A percentile compares a stretch with the other conserved stretches of the same genome.
phyloP scores from a whole-genome alignment of 2,888 invertebrate genomes.

The Hemistola chrysoprasaria region DNA sequence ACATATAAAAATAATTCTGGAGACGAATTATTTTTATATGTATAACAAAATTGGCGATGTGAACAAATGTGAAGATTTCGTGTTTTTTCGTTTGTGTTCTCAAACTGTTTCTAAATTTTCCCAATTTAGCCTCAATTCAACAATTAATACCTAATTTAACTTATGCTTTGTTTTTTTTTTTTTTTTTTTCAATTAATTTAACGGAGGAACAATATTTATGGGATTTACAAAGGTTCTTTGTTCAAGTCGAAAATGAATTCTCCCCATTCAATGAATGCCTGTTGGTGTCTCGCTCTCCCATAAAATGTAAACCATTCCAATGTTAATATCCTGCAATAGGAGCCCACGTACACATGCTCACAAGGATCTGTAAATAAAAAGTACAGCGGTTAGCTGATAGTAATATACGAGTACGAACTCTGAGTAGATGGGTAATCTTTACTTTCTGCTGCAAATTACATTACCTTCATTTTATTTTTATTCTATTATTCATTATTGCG shows the following conservation, averaged over 20 bases:
- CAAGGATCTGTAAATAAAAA: constrained; percentile 20
- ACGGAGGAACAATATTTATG: not conserved
- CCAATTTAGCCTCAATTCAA: no score
- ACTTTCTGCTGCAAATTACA: constrained; percentile 13
- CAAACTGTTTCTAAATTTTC: no score
- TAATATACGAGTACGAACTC: no score
- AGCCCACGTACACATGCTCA: constrained; percentile 18
- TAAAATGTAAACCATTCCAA: constrained; percentile 27
- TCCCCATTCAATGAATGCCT: constrained; percentile 14
- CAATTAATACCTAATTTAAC: no score
- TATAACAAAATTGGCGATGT: not conserved
- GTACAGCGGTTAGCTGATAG: no score
- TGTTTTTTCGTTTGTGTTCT: no score
- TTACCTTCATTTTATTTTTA: constrained; percentile 3
- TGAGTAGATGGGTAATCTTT: constrained; percentile 10
- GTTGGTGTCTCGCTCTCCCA: constrained; percentile 20
- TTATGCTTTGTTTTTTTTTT: no score
- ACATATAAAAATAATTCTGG: not conserved
- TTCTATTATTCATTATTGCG: not conserved
- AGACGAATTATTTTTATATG: not conserved
- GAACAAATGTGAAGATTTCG: no score
- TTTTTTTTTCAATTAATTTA: not conserved
- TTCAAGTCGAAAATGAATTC: constrained; percentile 16
- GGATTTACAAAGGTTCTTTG: constrained; percentile 2
- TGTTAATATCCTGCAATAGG: constrained; percentile 28